phyloP scores from a whole-genome alignment of 2,888 invertebrate species.

The Thymelicus sylvestris region DNA sequence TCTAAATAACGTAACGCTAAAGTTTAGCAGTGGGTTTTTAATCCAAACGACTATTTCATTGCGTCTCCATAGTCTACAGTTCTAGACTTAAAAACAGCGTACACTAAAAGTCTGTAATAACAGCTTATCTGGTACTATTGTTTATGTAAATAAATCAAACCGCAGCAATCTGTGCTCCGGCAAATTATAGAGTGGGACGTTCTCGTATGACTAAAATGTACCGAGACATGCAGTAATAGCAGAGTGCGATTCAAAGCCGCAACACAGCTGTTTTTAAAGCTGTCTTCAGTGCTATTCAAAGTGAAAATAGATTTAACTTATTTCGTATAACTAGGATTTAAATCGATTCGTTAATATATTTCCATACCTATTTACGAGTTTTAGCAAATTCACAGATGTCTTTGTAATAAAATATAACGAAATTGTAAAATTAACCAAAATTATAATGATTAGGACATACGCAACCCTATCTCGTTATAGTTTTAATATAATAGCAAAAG shows the following conservation, averaged over 20 bases:
- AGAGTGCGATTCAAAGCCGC: constrained; percentile 53
- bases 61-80: background rate
- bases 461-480: too few relatives aligned
- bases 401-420: too few relatives aligned
- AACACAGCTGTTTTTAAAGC: background rate
- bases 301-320: background rate
- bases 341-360: too few relatives aligned
- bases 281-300: background rate
- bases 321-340: too few relatives aligned
- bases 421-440: too few relatives aligned
- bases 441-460: too few relatives aligned
- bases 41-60: background rate
- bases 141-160: constrained; percentile 78
- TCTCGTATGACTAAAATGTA: constrained; percentile 68
- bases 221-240: constrained; percentile 76
- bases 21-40: too few relatives aligned
- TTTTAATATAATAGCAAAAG: too few relatives aligned
- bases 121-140: constrained; percentile 58
- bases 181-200: constrained; percentile 72
- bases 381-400: too few relatives aligned
- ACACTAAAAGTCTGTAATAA: constrained; percentile 64
- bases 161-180: constrained; percentile 63
- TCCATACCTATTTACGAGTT: too few relatives aligned
- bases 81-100: background rate
- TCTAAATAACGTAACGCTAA: too few relatives aligned